Evolutionary conservation across 2,113 vertebrate genomes (phyloP).

Genomic region (Hystrix cristata): DNA sequence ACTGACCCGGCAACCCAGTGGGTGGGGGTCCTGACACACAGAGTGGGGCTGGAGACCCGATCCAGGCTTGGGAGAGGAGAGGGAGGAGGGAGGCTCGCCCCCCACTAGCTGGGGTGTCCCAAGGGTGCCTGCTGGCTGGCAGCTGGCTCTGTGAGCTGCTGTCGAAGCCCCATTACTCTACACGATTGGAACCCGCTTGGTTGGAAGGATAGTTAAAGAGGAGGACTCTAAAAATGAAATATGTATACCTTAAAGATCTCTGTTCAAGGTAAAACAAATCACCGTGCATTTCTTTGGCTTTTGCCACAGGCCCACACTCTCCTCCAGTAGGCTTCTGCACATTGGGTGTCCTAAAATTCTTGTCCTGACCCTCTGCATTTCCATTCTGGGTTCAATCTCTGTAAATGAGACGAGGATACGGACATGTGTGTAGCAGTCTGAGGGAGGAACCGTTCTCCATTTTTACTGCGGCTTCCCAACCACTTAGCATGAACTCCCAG

Average conservation of each 20-base stretch:
- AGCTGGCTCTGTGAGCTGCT: not conserved
- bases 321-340: not conserved
- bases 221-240: not conserved
- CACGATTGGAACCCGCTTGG: not conserved
- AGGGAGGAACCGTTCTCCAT: not conserved
- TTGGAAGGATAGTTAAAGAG: not conserved
- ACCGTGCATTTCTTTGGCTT: not conserved
- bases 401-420: not conserved
- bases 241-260: not conserved
- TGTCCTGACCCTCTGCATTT: not conserved
- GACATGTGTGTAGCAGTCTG: accelerated
- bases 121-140: not conserved
- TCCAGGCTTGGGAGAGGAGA: not conserved
- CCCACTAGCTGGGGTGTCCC: not conserved
- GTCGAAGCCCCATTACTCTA: not conserved
- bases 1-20: not conserved
- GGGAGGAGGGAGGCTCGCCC: not conserved
- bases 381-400: not conserved
- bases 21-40: not conserved
- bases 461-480: not conserved
- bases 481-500: not conserved
- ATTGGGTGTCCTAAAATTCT: not conserved
- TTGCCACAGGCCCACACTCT: not conserved
- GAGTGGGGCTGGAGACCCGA: not conserved
- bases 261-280: not conserved